Base-by-base conservation (phyloP, 1,140 invertebrate species). In the Drosophila auraria region DNA sequence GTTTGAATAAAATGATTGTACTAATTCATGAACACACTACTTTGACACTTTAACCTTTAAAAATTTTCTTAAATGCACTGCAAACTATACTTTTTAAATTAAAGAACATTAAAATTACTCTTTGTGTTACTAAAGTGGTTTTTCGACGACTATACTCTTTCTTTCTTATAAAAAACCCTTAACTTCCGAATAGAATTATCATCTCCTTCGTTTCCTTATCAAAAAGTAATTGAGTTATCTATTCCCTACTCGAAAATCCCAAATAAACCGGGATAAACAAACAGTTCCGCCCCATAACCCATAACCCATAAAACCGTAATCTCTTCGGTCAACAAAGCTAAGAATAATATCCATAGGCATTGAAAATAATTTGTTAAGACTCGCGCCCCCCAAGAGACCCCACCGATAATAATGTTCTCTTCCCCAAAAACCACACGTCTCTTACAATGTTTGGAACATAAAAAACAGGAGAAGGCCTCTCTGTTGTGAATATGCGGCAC, bases 401-500 rank as follows among this genome's bases (percentile, higher is more conserved):
- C 30, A 1, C 8, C 36, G 27, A 33, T 14, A 5, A 25, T 23
- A 27, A 33, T 9, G 20, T 45, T 64, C 71, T 76, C 50, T 71
- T 64, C 20, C 36, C 36, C 23, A n/a, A 49, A 5, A 38, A 11
- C 23, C 30, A 12, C 20, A 40, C 2, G 7, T 50, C 44, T 63
- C 69, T 68, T 68, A 38, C n/a, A 30, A 27, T 45, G 36, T 47
- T 17, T n/a, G n/a, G 5, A 33, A 14, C 2, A 50, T 61, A 38
- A 36, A 61, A 36, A 60, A 59, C n/a, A n/a, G 40, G 6, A 25
- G 8, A 44, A 5, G 5, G 20, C 53, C 57, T 71, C 86, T 89
- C 86, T 89, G 86, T 89, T 89, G 58, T 89, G 86, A 89, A 89
- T 82, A 71, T 59, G 82, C 86, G 68, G 71, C 64, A 50, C 58